These are phyloP conservation scores for Eurypyga helias DNA, from an alignment of 2,113 vertebrate species.

Conservation along the genomic window DNA sequence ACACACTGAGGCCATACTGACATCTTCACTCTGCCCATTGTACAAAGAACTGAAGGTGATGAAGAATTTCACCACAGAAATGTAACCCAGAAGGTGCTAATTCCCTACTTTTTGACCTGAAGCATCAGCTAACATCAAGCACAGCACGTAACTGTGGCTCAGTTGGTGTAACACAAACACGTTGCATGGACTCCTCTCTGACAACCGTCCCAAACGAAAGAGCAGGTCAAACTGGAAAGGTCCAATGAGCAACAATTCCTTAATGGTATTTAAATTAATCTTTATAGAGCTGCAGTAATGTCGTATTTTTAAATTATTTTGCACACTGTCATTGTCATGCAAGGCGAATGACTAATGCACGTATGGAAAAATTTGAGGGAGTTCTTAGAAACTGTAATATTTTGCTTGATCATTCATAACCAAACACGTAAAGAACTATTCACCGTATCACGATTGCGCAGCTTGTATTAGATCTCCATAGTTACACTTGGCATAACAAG, in stretches of 20 bases:
- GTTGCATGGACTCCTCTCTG: background rate
- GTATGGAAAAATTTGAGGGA: background rate
- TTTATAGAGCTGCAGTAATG: background rate
- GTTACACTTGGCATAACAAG: slow-evolving; percentile 64
- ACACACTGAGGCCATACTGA: background rate
- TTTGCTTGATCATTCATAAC: background rate
- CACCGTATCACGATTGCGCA: background rate
- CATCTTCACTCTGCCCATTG: background rate
- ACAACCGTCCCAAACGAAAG: background rate
- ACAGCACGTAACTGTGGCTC: background rate
- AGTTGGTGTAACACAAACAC: background rate
- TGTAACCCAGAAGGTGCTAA: background rate
- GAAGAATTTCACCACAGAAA: background rate
- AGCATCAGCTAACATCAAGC: background rate
- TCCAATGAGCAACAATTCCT: background rate
- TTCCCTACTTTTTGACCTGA: background rate
- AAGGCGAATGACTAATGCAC: background rate
- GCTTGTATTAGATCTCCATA: slow-evolving; percentile 62
- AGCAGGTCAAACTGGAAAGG: background rate
- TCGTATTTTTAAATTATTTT: background rate
- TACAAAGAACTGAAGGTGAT: background rate
- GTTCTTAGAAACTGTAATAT: slow-evolving; percentile 12
- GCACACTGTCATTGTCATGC: fast-evolving
- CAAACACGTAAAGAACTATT: background rate
- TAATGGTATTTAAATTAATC: background rate